Percentiles rank a stretch among this genome's conserved stretches.
Evolutionary conservation across 2,797 vertebrate species (phyloP).

Genomic region (Myotis planiceps): DNA sequence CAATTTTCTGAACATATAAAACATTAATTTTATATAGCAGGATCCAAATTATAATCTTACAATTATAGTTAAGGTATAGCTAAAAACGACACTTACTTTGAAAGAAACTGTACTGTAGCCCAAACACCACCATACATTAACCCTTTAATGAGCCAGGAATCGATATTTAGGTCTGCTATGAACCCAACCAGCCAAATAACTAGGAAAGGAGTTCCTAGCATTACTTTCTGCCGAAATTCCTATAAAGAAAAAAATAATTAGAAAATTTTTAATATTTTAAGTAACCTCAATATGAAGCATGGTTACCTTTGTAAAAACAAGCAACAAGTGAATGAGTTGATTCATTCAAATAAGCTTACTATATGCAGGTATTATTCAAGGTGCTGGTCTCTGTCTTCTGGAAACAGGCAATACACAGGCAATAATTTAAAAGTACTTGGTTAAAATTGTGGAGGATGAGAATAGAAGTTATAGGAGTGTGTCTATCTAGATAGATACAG

Average conservation of each 20-base stretch:
- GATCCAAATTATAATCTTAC: constrained; percentile 29
- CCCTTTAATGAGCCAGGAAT: constrained; percentile 98
- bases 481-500: not conserved
- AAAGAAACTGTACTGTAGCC: constrained; percentile 97
- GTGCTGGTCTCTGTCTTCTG: not conserved
- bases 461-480: not conserved
- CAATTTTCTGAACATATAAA: constrained; percentile 35
- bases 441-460: not conserved
- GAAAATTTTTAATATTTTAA: constrained; percentile 61
- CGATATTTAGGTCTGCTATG: constrained; percentile 97
- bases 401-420: not conserved
- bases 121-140: constrained; percentile 97
- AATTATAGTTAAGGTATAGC: constrained; percentile 3
- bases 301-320: constrained; percentile 13
- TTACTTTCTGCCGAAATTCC: constrained; percentile 99
- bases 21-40: constrained; percentile 20
- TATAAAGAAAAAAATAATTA: constrained; percentile 84
- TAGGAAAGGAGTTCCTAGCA: constrained; percentile 98
- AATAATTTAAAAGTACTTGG: not conserved
- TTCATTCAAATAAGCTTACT: not conserved
- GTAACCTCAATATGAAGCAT: not conserved
- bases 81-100: constrained; percentile 92
- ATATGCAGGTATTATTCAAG: not conserved
- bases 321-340: not conserved
- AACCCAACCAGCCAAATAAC: constrained; percentile 99